Evolutionary conservation across 2,888 invertebrate genomes (phyloP).

Genomic region (Atethmia centrago): DNA sequence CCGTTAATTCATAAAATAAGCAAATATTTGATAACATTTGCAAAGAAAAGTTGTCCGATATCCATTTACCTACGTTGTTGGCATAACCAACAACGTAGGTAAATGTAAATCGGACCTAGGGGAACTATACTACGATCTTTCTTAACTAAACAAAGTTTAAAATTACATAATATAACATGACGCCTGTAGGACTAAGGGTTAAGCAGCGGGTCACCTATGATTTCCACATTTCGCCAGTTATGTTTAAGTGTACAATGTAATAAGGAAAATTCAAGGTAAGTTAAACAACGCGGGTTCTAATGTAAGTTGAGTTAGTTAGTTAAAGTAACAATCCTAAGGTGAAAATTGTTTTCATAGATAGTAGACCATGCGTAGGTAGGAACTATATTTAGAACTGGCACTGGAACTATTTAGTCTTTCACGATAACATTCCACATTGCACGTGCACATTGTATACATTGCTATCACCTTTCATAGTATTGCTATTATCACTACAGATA

Average conservation of each 20-base stretch:
- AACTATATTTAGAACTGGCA: neutral
- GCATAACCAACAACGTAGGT: too few species aligned
- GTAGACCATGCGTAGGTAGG: neutral
- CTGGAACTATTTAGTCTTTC: neutral
- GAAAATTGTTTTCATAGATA: neutral
- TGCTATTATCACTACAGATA: constrained; percentile 31
- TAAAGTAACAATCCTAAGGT: neutral
- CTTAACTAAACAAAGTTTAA: neutral
- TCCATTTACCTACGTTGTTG: neutral
- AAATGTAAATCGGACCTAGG: too few species aligned
- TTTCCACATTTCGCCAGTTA: neutral
- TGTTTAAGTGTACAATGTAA: neutral
- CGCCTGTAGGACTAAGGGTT: neutral
- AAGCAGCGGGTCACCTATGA: neutral
- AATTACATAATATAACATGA: neutral
- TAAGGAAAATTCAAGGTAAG: neutral
- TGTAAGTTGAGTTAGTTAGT: neutral
- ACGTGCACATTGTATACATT: constrained; percentile 13
- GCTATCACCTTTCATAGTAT: constrained; percentile 13
- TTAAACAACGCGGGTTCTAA: neutral
- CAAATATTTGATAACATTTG: constrained; percentile 25
- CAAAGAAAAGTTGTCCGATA: neutral
- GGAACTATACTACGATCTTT: too few species aligned
- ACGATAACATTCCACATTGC: constrained; percentile 3
- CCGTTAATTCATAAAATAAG: neutral